Conservation (phyloP, 2,797 vertebrate genomes). For the Gadopsis marmoratus region DNA sequence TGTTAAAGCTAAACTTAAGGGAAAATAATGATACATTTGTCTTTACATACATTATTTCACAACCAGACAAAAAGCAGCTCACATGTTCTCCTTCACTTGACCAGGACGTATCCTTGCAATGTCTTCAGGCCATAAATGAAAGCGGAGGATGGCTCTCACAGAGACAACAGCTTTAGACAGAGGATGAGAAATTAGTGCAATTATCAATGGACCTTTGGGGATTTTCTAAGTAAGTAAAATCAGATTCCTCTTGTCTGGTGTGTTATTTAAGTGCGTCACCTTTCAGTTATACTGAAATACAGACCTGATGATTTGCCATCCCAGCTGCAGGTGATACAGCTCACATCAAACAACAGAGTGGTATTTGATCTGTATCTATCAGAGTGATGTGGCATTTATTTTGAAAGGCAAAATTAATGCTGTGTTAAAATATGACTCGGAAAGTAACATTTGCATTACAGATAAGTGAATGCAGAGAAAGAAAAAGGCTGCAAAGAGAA, state of each 20-base stretch:
- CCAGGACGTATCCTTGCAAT: background rate
- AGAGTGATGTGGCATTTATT: constrained; percentile 17
- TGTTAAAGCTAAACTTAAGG: background rate
- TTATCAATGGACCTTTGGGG: background rate
- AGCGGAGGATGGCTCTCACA: background rate
- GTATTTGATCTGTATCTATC: background rate
- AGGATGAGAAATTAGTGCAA: background rate
- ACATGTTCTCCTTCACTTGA: background rate
- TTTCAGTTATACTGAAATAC: background rate
- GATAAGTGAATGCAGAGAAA: background rate
- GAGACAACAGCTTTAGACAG: background rate
- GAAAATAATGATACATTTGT: background rate
- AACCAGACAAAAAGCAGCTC: background rate
- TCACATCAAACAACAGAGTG: constrained; percentile 1
- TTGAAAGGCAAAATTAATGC: background rate
- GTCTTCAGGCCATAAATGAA: background rate
- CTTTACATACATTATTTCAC: background rate
- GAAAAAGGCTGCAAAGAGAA: background rate
- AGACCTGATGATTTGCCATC: constrained; percentile 1
- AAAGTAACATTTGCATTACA: background rate
- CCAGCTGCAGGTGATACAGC: constrained; percentile 1
- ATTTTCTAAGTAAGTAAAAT: background rate
- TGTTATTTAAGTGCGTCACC: background rate
- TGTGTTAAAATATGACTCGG: background rate
- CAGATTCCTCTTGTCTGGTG: background rate